Evolutionary conservation across 2,888 invertebrate genomes (phyloP), one percentile per base, ranked within the genome.

Genomic region (Endotricha flammealis): DNA sequence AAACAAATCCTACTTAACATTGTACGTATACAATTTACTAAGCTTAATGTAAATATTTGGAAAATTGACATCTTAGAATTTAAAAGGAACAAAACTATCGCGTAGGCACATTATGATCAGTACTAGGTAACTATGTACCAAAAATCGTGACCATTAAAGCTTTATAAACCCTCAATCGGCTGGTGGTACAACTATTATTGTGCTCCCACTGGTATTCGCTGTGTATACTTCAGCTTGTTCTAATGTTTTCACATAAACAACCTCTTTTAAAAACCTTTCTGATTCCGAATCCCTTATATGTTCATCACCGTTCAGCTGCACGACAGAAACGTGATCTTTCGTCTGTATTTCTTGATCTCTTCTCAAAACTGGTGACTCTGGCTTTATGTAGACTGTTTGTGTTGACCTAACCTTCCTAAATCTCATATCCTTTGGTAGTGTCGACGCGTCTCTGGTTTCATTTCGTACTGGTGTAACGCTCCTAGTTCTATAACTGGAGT

Each of bases 361-460:
- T 27, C 43, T 47, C 1, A 30, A 10, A 1, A 57, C 2, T 0
- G 81, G 78, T 29, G 82, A 76, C 39, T 80, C 80, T n/a, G 64
- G 71, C 38, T 55, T 67, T 1, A 85, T 79, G 36, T 83, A 83
- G 1, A 86, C 83, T 0, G 82, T 82, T 58, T 85, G 85, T 0
- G 85, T 80, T 0, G 85, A 85, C 20, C 65, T 46, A 0, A 79
- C 83, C 59, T 80, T 83, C 1, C 81, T 62, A 43, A 86, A 85
- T 31, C 85, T 64, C 86, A 86, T 85, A 24, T 86, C 85, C 58
- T 85, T 86, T 0, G 86, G 86, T 22, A 86, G 34, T 0, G 85
- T 86, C 0, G 83, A 75, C 0, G 82, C 57, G 24, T 82, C 83
- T 32, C 83, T 58, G 0, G 54, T 24, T 23, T 83, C 82, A 4